Percentiles rank a stretch among this genome's conserved stretches.
Conservation (phyloP, 2,113 vertebrate genomes). For the Gnathonemus echidnorhynchus region DNA sequence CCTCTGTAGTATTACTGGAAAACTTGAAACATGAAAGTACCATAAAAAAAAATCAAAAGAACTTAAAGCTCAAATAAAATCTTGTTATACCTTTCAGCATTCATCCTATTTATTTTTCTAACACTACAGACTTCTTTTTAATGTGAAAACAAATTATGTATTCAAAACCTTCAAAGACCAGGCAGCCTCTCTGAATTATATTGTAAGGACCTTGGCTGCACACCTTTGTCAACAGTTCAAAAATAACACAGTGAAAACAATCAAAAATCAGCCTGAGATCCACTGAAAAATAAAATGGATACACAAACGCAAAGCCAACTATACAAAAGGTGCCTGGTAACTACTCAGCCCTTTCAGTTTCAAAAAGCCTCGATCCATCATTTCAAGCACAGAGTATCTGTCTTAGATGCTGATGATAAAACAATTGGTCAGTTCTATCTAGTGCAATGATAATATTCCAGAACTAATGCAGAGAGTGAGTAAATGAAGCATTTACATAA, state of each 20-base stretch:
- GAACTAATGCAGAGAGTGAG: neutral
- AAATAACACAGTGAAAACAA: neutral
- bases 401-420: neutral
- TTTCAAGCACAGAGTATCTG: neutral
- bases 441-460: neutral
- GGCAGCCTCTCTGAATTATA: neutral
- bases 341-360: neutral
- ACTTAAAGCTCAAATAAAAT: neutral
- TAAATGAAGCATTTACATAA: neutral
- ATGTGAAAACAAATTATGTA: neutral
- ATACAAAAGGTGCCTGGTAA: neutral
- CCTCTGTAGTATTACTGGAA: neutral
- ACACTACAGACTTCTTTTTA: neutral
- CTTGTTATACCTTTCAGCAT: neutral
- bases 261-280: neutral
- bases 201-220: neutral
- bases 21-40: neutral
- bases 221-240: neutral
- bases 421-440: neutral
- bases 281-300: neutral
- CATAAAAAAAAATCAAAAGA: neutral
- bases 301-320: neutral
- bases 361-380: neutral
- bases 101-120: neutral
- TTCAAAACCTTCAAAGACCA: neutral